Evolutionary conservation across 35 echinoderm and acorn worm species (phyloP), one percentile per base, ranked within the genome.

Genomic region (Stichopus chloronotus): DNA sequence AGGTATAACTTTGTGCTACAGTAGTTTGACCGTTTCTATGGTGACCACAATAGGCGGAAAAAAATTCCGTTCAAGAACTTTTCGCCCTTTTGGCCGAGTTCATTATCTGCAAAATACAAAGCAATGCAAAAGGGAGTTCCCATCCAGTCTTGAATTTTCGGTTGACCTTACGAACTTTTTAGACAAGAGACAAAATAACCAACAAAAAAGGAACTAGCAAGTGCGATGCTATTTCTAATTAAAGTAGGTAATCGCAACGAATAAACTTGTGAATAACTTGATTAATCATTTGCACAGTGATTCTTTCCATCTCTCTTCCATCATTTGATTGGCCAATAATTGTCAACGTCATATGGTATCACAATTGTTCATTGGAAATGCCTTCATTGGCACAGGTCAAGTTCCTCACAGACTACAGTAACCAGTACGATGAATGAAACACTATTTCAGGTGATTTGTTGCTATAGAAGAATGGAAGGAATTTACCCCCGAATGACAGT

Each of bases 21-120:
- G n/a, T n/a, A 74, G 69, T 74, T 74, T 74, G 69, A 74, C 69
- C 14, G 69, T 74, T 74, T 7, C 69, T 21, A 74, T 74, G 69
- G 69, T 74, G 19, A 20, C 69, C 6, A 19, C 22, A 74, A 43
- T 3, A 43, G 30, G 11, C 69, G 19, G 7, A 5, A 74, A 20
- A 72, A 7, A 74, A 74, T 19, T 74, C 17, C 69, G 20, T 74
- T 6, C 69, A 5, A 5, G 69, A 2, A 74, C 22, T 74, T 14
- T 74, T 19, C 61, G 19, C 11, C 22, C 5, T 0, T 4, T 74
- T 74, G 69, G 19, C 0, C 17, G 19, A 22, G 69, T 14, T 74
- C 69, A 74, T 74, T n/a, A 74, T 74, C 11, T n/a, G 6, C 7
- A 20, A 7, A n/a, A 7, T 19, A 74, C 20, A 74, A 74, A 43